phyloP scores from a whole-genome alignment of 2,797 vertebrate species.

The Paguma larvata region DNA sequence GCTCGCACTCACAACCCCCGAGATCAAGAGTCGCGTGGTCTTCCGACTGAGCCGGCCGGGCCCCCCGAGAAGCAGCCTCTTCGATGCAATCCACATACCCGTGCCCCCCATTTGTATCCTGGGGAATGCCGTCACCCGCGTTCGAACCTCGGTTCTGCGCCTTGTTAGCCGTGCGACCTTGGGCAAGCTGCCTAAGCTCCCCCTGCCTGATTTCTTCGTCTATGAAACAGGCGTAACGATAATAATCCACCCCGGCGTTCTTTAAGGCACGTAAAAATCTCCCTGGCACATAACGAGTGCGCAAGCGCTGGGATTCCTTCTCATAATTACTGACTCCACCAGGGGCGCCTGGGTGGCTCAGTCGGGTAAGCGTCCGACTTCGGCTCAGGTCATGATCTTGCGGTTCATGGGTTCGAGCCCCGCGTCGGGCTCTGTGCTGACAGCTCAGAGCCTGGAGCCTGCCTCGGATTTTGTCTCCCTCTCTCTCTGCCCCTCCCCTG shows the following conservation, averaged over 20 bases:
- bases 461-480: too few species aligned
- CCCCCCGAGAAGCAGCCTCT: neutral
- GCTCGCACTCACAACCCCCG: neutral
- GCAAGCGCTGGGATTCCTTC: fast-evolving
- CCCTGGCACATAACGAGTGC: neutral
- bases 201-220: neutral
- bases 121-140: neutral
- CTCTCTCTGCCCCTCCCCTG: too few species aligned
- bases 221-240: neutral
- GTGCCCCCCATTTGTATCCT: neutral
- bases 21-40: neutral
- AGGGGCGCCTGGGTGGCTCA: too few species aligned
- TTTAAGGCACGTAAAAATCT: neutral
- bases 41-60: neutral
- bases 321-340: too few species aligned
- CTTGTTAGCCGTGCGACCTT: neutral
- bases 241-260: neutral
- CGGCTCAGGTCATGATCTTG: too few species aligned
- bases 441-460: too few species aligned
- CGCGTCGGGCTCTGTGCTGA: too few species aligned
- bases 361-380: too few species aligned
- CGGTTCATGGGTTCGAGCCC: too few species aligned
- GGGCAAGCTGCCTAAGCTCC: neutral
- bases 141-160: neutral
- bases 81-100: fast-evolving